A percentile compares a stretch with the other conserved stretches of the same genome.
Conservation (phyloP, 2,797 vertebrate species). For the Tokudaia muenninki region DNA sequence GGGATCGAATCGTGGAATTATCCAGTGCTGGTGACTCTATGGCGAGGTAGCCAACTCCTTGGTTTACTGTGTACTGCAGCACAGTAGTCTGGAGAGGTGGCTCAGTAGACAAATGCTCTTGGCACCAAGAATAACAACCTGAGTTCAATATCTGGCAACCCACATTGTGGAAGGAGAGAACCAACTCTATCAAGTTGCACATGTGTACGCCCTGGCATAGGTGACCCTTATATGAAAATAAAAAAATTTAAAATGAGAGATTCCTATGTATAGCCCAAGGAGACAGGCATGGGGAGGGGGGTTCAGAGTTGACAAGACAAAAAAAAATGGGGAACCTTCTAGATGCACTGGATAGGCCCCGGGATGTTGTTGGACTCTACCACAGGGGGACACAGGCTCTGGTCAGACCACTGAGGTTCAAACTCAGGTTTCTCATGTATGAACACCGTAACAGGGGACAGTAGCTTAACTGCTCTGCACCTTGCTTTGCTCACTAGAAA, state of each 20-base stretch:
- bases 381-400: accelerated
- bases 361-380: too few relatives aligned
- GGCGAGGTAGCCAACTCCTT: not conserved
- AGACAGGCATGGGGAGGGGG: not conserved
- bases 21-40: too few relatives aligned
- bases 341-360: not conserved
- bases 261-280: not conserved
- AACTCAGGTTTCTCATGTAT: not conserved
- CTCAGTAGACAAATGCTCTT: not conserved
- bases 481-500: not conserved
- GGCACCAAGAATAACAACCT: not conserved
- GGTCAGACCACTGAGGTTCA: not conserved
- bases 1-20: accelerated
- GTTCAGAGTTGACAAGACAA: not conserved
- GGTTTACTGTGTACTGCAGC: too few relatives aligned
- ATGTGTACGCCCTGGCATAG: not conserved
- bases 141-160: not conserved
- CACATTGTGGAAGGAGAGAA: not conserved
- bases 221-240: not conserved
- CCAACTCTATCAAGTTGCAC: not conserved
- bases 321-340: not conserved
- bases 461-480: not conserved
- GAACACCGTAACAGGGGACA: not conserved
- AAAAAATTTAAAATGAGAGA: not conserved
- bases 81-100: not conserved